Evolutionary conservation across 1,140 invertebrate genomes (phyloP).

Genomic region (Ectropis grisescens): DNA sequence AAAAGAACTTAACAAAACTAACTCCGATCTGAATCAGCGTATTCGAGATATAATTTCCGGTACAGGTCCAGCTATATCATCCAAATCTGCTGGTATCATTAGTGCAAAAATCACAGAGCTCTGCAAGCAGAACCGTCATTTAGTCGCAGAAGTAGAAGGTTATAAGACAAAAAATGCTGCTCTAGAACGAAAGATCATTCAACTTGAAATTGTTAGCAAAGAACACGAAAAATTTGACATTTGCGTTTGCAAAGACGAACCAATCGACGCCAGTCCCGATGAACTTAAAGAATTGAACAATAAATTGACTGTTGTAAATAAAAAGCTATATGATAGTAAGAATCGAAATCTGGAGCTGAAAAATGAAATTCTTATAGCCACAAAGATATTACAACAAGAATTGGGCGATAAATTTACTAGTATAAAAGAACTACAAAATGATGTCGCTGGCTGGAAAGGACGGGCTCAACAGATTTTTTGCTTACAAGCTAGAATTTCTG

Average conservation of each 20-base stretch:
- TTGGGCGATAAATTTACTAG: conserved; percentile 74
- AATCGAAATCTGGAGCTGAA: conserved; percentile 76
- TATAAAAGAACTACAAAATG: conserved; percentile 60
- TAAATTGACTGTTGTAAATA: conserved; percentile 71
- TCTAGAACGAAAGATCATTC: conserved; percentile 59
- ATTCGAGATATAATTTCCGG: conserved; percentile 71
- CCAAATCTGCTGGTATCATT: conserved; percentile 63
- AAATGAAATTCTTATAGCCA: conserved; percentile 74
- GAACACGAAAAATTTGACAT: conserved; percentile 45
- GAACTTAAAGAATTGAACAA: conserved; percentile 73
- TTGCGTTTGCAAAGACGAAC: conserved; percentile 43
- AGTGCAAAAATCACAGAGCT: conserved; percentile 70
- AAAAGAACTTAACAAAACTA: conserved; percentile 59
- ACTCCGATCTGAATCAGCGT: conserved; percentile 65
- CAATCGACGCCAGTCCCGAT: conserved; percentile 34
- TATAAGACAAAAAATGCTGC: conserved; percentile 64
- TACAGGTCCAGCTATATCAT: conserved; percentile 60
- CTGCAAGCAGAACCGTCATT: conserved; percentile 71
- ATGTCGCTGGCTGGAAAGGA: conserved; percentile 75
- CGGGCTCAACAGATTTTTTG: conserved; percentile 78
- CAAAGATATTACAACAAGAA: conserved; percentile 76
- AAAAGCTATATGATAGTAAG: conserved; percentile 76
- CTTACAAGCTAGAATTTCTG: conserved; percentile 74
- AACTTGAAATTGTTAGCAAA: conserved; percentile 35
- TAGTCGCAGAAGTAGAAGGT: conserved; percentile 67